These are phyloP conservation scores for Meteorus colon DNA, from an alignment of 2,888 invertebrate genomes.

Conservation along the genomic window DNA sequence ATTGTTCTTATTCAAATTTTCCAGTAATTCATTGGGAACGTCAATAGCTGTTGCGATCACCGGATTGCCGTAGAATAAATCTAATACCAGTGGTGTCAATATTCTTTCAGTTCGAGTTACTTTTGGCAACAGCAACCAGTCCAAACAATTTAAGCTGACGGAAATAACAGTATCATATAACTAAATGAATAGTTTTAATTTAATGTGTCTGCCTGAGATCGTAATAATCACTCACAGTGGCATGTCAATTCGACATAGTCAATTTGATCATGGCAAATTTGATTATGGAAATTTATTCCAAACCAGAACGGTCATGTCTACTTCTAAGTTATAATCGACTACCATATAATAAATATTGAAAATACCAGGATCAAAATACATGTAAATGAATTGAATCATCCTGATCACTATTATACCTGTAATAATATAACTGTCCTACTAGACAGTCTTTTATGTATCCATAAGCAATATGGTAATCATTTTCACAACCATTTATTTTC, in stretches of 20 bases:
- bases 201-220: not conserved
- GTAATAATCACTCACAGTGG: not conserved
- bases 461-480: constrained; percentile 89
- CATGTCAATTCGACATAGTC: too few species aligned
- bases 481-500: constrained; percentile 82
- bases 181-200: not conserved
- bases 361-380: constrained; percentile 1
- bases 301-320: not conserved
- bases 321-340: too few species aligned
- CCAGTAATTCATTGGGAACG: constrained; percentile 59
- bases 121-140: constrained; percentile 80
- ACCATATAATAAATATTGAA: too few species aligned
- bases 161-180: constrained; percentile 9
- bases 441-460: constrained; percentile 85
- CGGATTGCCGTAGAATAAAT: constrained; percentile 73
- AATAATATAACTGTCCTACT: constrained; percentile 83
- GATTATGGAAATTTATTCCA: constrained; percentile 1
- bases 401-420: constrained; percentile 75
- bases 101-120: constrained; percentile 71
- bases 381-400: not conserved
- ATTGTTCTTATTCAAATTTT: constrained; percentile 9
- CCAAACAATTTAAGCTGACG: constrained; percentile 78
- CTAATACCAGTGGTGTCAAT: constrained; percentile 73
- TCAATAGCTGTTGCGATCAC: constrained; percentile 61
- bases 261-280: constrained; percentile 2